Base-by-base conservation (phyloP, 2,797 vertebrate species). In the Galagoides demidoff region DNA sequence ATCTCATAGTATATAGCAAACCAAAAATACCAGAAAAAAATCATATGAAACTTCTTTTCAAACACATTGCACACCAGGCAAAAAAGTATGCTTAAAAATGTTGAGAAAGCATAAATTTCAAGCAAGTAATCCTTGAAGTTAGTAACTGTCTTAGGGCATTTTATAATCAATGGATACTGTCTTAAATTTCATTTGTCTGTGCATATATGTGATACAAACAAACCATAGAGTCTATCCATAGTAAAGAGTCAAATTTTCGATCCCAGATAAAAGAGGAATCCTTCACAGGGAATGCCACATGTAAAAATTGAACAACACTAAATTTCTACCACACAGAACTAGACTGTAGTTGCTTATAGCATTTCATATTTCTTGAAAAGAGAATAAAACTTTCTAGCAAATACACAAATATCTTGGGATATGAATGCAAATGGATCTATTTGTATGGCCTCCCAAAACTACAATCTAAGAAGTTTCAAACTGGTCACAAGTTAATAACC, bases 71-170 rank as follows among this genome's bases (percentile, higher is more conserved):
- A 95, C 61, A 82, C 10, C 16, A 89, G 74, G 39, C 70, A 94
- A 85, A 59, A 79, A 88, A 70, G 25, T 59, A 23, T 79, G n/a
- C 12, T 14, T 81, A 68, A 87, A 76, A 88, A 77, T 59, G 70
- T 91, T 27, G 78, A 92, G n/a, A 82, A 86, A 96, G 45, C 31
- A 7, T 85, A 64, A 94, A 92, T 78, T 97, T 49, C 91, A 81
- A 96, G n/a, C 86, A 92, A 83, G 14, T 4, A 52, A 92, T 27
- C 88, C 95, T 95, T 94, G 90, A 95, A 96, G 88, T 96, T 57
- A 25, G n/a, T 64, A 77, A 37, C n/a, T 95, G 70, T 93, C 76
- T 78, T 73, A 1, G 68, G 93, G 61, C 23, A 66, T 59, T 89
- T 86, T 39, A 76, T 83, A 89, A 94, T 97, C 90, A 84, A 25